Evolutionary conservation across 2,797 vertebrate genomes (phyloP).

Genomic region (Phalanger gymnotis): DNA sequence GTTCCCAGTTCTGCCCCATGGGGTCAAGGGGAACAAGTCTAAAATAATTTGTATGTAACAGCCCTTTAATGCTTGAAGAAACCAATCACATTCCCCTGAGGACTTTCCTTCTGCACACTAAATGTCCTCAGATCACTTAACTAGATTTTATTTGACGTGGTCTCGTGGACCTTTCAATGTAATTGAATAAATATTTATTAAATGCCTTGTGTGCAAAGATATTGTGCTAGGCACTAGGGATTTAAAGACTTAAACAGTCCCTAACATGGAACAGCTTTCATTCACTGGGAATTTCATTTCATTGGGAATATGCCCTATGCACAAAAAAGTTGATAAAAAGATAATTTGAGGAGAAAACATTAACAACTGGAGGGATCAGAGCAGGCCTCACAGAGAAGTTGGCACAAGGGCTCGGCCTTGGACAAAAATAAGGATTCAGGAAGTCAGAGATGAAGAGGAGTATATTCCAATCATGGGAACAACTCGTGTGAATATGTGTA

Average conservation of each 20-base stretch:
- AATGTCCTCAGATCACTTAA: background rate
- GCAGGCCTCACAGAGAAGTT: background rate
- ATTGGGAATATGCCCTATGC: background rate
- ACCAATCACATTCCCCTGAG: background rate
- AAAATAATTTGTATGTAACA: background rate
- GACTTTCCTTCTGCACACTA: background rate
- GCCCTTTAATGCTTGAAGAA: background rate
- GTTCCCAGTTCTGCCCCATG: background rate
- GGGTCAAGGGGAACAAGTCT: background rate
- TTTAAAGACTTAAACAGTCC: background rate
- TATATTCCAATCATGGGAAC: background rate
- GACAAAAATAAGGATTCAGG: background rate
- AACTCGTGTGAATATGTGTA: background rate
- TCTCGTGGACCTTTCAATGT: background rate
- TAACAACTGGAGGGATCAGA: background rate
- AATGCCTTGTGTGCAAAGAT: background rate
- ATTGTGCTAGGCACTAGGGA: background rate
- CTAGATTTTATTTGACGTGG: background rate
- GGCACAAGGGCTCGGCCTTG: background rate
- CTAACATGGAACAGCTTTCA: background rate
- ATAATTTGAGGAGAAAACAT: background rate
- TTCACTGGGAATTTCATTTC: background rate
- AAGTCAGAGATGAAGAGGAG: background rate
- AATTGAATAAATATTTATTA: background rate
- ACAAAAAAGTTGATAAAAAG: background rate